Conservation (phyloP, 2,113 vertebrate genomes). For the Hippolais icterina region DNA sequence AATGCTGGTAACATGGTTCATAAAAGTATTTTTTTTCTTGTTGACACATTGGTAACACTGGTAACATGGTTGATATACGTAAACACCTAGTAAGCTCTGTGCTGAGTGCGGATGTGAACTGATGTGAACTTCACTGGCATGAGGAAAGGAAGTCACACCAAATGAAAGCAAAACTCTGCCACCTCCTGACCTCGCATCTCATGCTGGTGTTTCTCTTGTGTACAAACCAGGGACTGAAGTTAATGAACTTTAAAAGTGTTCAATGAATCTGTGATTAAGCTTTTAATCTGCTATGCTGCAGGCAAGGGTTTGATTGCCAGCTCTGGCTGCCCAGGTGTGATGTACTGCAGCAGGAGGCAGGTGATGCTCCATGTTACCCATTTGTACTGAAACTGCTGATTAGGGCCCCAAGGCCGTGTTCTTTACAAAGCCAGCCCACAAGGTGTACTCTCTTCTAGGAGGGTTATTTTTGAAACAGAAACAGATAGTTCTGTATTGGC, state of each 20-base stretch:
- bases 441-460: neutral
- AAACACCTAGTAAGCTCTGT: neutral
- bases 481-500: neutral
- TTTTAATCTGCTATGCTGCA: neutral
- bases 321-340: accelerated
- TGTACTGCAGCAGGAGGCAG: neutral
- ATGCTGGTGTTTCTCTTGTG: neutral
- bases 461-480: neutral
- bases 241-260: neutral
- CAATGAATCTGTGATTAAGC: neutral
- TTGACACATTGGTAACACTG: neutral
- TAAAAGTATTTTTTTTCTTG: neutral
- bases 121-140: accelerated
- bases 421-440: neutral
- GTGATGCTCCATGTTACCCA: neutral
- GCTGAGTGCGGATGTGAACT: neutral
- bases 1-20: neutral
- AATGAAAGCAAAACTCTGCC: neutral
- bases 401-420: accelerated
- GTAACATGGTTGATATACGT: neutral
- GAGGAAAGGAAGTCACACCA: accelerated
- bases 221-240: neutral
- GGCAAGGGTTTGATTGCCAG: neutral
- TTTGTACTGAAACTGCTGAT: neutral
- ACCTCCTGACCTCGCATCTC: neutral